phyloP scores from a whole-genome alignment of 2,888 invertebrate species.

The Agrotis clavis region DNA sequence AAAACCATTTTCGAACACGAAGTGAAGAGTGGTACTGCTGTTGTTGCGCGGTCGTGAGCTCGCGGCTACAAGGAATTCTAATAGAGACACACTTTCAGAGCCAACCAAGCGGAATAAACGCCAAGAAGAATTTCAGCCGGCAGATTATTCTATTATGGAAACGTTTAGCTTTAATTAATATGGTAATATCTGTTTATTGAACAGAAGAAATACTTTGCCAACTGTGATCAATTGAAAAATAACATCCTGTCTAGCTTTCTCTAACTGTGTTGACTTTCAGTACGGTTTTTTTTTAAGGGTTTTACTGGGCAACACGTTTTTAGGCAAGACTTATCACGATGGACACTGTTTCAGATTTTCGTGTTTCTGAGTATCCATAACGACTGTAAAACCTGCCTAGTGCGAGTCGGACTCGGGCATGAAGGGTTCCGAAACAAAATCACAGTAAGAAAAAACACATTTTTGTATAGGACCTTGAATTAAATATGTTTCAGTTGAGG shows the following conservation, averaged over 20 bases:
- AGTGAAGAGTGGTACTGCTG: conserved; percentile 18
- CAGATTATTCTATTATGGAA: background rate
- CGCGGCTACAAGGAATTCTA: conserved; percentile 36
- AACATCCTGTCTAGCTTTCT: background rate
- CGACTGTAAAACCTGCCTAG: too few species aligned
- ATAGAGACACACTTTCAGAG: conserved; percentile 40
- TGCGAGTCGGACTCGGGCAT: too few species aligned
- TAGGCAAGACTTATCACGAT: too few species aligned
- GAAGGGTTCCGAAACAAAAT: too few species aligned
- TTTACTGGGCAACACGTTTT: too few species aligned
- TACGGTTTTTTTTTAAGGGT: too few species aligned
- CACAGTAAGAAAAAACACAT: too few species aligned
- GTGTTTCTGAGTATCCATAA: too few species aligned
- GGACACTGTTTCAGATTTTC: too few species aligned
- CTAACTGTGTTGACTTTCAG: background rate
- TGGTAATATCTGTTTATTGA: conserved; percentile 21
- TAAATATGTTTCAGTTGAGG: background rate
- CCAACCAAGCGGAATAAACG: conserved; percentile 28
- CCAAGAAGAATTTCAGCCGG: conserved; percentile 4
- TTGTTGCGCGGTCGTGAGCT: too few species aligned
- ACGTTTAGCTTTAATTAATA: conserved; percentile 23
- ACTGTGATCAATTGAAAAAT: background rate
- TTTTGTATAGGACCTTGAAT: too few species aligned
- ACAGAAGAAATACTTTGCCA: background rate
- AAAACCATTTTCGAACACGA: background rate